Base-by-base conservation (phyloP, 2,113 vertebrate genomes). In the Erythrocercus mccallii region DNA sequence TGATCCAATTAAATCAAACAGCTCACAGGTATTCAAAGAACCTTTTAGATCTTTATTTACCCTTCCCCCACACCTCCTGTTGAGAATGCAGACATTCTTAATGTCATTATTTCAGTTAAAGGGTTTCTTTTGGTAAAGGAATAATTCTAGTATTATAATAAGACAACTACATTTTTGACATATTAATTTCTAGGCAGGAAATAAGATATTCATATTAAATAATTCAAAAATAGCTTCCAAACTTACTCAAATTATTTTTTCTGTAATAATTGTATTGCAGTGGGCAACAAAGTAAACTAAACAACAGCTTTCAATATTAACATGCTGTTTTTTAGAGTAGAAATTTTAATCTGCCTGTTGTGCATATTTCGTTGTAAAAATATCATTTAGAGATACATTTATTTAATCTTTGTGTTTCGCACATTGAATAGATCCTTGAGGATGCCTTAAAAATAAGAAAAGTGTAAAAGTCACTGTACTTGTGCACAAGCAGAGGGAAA, bases 11-110 rank as follows among this genome's bases (percentile, higher is more conserved):
- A 88, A 85, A 82, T 16, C 54, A 48, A 86, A 70, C 10, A 70
- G 6, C 4, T 82, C 20, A 61, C 7, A 86, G 5, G 12, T 62
- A 30, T 77, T 90, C 23, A 92, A 62, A 82, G 7, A 10, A 40
- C 21, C 72, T 82, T 85, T 38, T 2, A 10, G 6, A 22, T 50
- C 16, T 89, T 86, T 64, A 6, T 69, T 93, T 89, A 25, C 25
- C 6, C 2, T 33, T 42, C 13, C 16, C 2, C 2, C 1, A 7
- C 5, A 7, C 3, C 7, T 25, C 3, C 15, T 37, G 15, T 54
- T 86, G 47, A 92, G 25, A 82, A 86, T 33, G 12, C 6, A 68
- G 38, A n/a, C 5, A 45, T 61, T 87, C 19, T 57, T 72, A 37
- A 48, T 35, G 24, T 47, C 10, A 40, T 72, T 90, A 30, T 62